Evolutionary conservation across 2,797 vertebrate species (phyloP).

Genomic region (Lutjanus argentimaculatus): DNA sequence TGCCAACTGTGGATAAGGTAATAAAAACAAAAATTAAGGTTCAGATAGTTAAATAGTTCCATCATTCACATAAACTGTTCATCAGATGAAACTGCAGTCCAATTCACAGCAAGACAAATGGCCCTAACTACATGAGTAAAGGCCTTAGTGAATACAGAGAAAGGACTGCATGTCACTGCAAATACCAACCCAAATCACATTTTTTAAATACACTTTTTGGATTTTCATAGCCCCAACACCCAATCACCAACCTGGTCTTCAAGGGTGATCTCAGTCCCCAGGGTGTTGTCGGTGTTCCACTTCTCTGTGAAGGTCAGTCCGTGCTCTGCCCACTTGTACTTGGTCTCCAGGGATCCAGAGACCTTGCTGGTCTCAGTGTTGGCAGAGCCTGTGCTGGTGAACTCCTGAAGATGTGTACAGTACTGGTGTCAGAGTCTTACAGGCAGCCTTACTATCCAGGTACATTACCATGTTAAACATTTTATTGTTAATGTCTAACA

Average conservation of each 20-base stretch:
- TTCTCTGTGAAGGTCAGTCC: conserved; percentile 97
- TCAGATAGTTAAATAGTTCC: not conserved
- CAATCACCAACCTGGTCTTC: conserved; percentile 88
- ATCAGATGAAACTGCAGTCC: not conserved
- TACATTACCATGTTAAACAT: not conserved
- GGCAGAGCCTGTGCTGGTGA: conserved; percentile 96
- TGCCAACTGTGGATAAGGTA: conserved; percentile 84
- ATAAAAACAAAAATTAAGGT: not conserved
- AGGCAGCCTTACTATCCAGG: not conserved
- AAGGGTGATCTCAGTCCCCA: conserved; percentile 95
- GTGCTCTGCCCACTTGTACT: conserved; percentile 95
- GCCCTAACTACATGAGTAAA: not conserved
- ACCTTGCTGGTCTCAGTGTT: conserved; percentile 98
- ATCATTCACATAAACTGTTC: not conserved
- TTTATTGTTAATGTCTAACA: not conserved
- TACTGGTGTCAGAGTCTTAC: not conserved
- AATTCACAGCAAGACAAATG: not conserved
- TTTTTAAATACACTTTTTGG: not conserved
- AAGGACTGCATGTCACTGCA: not conserved
- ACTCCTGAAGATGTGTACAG: conserved; percentile 87
- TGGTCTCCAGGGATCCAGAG: conserved; percentile 95
- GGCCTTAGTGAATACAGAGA: not conserved
- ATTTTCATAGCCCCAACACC: not conserved
- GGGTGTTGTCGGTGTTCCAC: conserved; percentile 98
- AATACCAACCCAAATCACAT: not conserved